These are phyloP conservation scores for Meliscaeva auricollis DNA, from an alignment of 2,888 invertebrate species.

Conservation along the genomic window DNA sequence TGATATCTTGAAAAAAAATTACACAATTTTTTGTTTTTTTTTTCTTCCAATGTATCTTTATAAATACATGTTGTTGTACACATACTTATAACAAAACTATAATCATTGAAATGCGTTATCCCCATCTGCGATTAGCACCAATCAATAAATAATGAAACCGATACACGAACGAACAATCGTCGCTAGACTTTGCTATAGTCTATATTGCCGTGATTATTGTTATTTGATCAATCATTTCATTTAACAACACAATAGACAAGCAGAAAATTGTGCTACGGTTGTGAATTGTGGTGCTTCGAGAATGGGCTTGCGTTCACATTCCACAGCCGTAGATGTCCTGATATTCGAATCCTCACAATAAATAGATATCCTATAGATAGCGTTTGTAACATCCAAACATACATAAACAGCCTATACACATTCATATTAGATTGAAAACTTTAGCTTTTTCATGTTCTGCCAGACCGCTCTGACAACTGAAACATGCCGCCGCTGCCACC, in stretches of 20 bases:
- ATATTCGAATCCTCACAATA: slow-evolving; percentile 28
- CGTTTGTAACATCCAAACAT: neutral
- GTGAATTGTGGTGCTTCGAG: slow-evolving; percentile 38
- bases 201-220: slow-evolving; percentile 72
- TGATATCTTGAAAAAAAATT: too few relatives aligned
- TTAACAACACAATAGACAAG: slow-evolving; percentile 55
- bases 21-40: too few relatives aligned
- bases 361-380: slow-evolving; percentile 21
- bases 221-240: slow-evolving; percentile 74
- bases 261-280: slow-evolving; percentile 24
- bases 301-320: slow-evolving; percentile 61
- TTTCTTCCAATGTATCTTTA: too few relatives aligned
- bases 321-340: slow-evolving; percentile 41
- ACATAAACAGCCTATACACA: neutral
- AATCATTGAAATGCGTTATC: slow-evolving; percentile 66
- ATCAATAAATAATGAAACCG: slow-evolving; percentile 74
- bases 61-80: too few relatives aligned
- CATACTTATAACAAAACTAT: slow-evolving; percentile 28
- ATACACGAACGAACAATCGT: slow-evolving; percentile 71
- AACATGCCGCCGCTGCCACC: slow-evolving; percentile 28
- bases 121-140: slow-evolving; percentile 68
- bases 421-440: slow-evolving; percentile 58
- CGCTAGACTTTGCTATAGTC: slow-evolving; percentile 30
- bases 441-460: slow-evolving; percentile 61
- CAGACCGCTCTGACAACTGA: slow-evolving; percentile 49